phyloP scores from a whole-genome alignment of 2,113 vertebrate genomes.

The Eurypyga helias region DNA sequence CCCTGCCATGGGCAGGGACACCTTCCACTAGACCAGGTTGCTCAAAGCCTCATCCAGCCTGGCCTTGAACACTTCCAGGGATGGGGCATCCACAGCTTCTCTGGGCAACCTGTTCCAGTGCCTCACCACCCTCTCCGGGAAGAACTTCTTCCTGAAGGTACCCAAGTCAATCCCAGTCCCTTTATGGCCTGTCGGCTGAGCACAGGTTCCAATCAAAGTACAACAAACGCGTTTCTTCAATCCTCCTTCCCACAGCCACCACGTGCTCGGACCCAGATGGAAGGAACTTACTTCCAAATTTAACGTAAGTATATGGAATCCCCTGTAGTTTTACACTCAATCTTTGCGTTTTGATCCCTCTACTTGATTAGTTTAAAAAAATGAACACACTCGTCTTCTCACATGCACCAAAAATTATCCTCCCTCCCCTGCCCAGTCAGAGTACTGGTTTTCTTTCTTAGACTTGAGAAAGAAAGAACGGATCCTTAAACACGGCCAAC shows the following conservation, averaged over 20 bases:
- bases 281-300: neutral
- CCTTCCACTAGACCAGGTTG: no score
- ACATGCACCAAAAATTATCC: neutral
- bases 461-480: neutral
- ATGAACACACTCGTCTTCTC: neutral
- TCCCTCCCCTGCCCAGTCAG: neutral
- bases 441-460: neutral
- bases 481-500: neutral
- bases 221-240: neutral
- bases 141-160: no score
- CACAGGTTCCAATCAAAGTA: fast-evolving
- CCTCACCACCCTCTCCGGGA: no score
- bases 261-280: fast-evolving
- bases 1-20: no score
- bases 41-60: no score
- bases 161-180: neutral
- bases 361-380: neutral
- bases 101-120: no score
- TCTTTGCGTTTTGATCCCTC: neutral
- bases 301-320: neutral
- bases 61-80: no score
- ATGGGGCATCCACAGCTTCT: no score
- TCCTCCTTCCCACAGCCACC: neutral
- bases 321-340: neutral
- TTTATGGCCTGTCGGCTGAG: neutral